Conservation (phyloP, 2,113 vertebrate genomes). For the Rutilus rutilus region DNA sequence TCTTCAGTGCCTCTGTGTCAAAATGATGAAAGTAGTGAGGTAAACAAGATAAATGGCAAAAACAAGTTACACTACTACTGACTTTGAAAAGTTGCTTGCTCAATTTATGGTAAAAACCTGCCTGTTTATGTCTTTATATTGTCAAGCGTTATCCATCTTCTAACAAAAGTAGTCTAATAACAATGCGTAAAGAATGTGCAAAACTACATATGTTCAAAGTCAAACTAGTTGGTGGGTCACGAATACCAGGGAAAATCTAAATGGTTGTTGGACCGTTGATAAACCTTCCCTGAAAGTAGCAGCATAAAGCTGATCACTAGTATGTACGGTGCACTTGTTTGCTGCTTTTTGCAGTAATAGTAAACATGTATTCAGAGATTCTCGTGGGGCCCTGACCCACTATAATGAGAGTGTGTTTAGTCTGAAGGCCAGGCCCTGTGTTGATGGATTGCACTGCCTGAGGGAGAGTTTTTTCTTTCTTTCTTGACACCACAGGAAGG, state of each 20-base stretch:
- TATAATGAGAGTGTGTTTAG: constrained; percentile 68
- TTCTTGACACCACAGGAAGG: constrained; percentile 52
- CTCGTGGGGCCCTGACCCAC: constrained; percentile 54
- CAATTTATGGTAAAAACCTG: constrained; percentile 3
- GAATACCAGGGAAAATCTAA: neutral
- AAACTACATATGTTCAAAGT: neutral
- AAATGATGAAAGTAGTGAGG: constrained; percentile 13
- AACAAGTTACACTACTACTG: neutral
- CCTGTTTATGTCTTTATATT: neutral
- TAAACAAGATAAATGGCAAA: constrained; percentile 6
- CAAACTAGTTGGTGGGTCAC: neutral
- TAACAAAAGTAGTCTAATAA: neutral
- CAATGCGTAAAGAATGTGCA: neutral
- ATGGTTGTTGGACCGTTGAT: neutral
- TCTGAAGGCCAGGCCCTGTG: constrained; percentile 62
- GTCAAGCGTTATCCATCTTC: neutral
- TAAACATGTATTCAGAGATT: constrained; percentile 60
- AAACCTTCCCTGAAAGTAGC: neutral
- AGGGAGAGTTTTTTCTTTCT: constrained; percentile 48
- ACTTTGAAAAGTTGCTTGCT: constrained; percentile 1
- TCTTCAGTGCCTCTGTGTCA: constrained; percentile 14
- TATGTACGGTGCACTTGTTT: constrained; percentile 54
- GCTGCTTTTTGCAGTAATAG: constrained; percentile 55
- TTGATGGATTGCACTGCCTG: constrained; percentile 62
- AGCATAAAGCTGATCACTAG: constrained; percentile 16